Conservation (phyloP, 2,113 vertebrate species). For the Mixornis gularis region DNA sequence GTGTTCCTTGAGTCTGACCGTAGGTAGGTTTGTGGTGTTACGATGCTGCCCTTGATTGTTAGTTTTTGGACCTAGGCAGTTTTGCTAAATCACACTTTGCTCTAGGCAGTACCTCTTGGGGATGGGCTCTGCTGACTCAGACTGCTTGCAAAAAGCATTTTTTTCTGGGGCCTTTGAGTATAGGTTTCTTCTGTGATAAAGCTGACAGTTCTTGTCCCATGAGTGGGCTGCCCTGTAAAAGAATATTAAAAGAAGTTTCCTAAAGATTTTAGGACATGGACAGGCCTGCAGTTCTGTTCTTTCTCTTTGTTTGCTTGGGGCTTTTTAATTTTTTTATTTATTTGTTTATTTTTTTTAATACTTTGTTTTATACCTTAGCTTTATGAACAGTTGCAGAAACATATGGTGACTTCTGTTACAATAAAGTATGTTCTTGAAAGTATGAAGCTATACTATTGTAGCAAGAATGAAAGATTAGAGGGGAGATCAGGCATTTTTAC, state of each 20-base stretch:
- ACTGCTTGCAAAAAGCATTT: background rate
- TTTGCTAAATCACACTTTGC: background rate
- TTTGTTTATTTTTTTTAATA: background rate
- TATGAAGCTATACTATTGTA: background rate
- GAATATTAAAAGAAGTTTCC: background rate
- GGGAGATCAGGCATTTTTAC: background rate
- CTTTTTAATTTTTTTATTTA: background rate
- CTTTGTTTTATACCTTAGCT: background rate
- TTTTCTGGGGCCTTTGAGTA: background rate
- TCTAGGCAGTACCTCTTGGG: background rate
- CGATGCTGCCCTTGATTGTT: background rate
- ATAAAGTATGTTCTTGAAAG: background rate
- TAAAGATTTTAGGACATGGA: background rate
- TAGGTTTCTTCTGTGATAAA: background rate
- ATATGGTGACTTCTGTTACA: background rate
- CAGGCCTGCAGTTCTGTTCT: background rate
- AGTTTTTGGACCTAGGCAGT: background rate
- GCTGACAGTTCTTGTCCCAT: background rate
- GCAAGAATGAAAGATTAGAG: background rate
- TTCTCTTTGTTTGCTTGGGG: background rate
- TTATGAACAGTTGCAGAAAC: background rate
- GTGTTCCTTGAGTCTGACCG: background rate
- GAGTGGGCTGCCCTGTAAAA: background rate
- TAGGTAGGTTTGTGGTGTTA: background rate
- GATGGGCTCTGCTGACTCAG: background rate